Evolutionary conservation across 2,888 invertebrate species (phyloP).

Genomic region (Miltochrista miniata): DNA sequence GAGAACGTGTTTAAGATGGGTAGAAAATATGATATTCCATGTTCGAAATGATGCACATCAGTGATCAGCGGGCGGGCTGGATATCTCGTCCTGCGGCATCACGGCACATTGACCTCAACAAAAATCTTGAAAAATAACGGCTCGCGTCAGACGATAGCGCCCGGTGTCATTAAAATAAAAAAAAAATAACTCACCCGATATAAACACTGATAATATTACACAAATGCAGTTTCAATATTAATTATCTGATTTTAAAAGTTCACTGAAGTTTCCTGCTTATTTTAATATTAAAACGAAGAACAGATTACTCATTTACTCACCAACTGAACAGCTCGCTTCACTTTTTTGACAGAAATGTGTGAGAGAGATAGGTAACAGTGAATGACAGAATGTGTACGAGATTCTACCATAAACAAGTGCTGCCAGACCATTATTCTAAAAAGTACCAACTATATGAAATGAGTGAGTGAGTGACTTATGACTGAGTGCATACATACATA

Average conservation of each 20-base stretch:
- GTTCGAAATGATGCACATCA: constrained; percentile 12
- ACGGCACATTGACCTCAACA: constrained; percentile 72
- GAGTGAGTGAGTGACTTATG: no score
- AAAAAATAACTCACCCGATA: constrained; percentile 34
- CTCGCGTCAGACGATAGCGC: constrained; percentile 43
- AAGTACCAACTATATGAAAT: constrained; percentile 9
- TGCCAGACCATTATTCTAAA: constrained; percentile 24
- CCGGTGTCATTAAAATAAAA: constrained; percentile 29
- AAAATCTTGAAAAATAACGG: constrained; percentile 81
- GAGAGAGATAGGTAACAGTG: constrained; percentile 43
- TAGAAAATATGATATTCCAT: background rate
- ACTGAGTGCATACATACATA: no score
- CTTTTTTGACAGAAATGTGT: constrained; percentile 58
- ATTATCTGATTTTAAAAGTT: constrained; percentile 11
- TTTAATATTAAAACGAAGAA: constrained; percentile 37
- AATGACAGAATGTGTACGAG: background rate
- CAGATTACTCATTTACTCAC: constrained; percentile 61
- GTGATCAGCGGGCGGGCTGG: constrained; percentile 45
- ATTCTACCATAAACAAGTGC: constrained; percentile 15
- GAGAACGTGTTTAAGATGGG: constrained; percentile 14
- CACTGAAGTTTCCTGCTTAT: constrained; percentile 12
- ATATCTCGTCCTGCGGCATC: constrained; percentile 50
- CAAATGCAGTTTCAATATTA: constrained; percentile 15
- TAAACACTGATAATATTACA: constrained; percentile 15
- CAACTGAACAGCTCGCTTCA: constrained; percentile 56